Conservation (phyloP, 2,113 vertebrate genomes). For the Hydrochoerus hydrochaeris region DNA sequence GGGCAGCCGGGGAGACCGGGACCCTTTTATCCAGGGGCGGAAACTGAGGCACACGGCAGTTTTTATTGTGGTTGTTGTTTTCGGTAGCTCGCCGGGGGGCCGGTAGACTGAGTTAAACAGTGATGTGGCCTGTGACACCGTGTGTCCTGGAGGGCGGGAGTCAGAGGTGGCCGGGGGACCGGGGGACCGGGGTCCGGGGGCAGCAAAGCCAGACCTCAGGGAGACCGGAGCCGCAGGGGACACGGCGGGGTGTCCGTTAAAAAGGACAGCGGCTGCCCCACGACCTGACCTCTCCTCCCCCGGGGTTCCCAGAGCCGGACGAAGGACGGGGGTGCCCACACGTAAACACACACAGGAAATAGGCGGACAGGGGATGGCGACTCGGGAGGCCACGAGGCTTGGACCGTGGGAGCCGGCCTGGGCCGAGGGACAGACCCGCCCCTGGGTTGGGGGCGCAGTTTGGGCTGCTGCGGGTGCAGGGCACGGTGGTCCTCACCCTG, state of each 20-base stretch:
- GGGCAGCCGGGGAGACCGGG: neutral
- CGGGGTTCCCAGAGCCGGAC: constrained; percentile 37
- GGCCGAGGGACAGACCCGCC: neutral
- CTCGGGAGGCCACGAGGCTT: neutral
- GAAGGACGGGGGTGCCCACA: neutral
- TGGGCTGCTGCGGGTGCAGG: neutral
- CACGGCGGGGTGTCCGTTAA: neutral
- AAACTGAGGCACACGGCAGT: constrained; percentile 53
- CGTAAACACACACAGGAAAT: constrained; percentile 77
- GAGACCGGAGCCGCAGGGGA: neutral
- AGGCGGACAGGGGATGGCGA: constrained; percentile 18
- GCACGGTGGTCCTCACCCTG: neutral
- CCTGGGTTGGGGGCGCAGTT: neutral
- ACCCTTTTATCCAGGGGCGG: neutral
- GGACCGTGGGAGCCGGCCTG: neutral
- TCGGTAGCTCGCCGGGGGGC: neutral
- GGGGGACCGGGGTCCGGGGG: neutral
- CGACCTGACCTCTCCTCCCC: neutral
- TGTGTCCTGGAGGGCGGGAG: neutral
- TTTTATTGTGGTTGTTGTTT: too few species aligned
- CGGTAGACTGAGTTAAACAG: constrained; percentile 11
- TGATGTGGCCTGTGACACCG: neutral
- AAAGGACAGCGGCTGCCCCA: neutral
- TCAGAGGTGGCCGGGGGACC: neutral
- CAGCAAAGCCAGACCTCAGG: neutral